phyloP scores from a whole-genome alignment of 2,888 invertebrate species.

The Dolomedes plantarius region DNA sequence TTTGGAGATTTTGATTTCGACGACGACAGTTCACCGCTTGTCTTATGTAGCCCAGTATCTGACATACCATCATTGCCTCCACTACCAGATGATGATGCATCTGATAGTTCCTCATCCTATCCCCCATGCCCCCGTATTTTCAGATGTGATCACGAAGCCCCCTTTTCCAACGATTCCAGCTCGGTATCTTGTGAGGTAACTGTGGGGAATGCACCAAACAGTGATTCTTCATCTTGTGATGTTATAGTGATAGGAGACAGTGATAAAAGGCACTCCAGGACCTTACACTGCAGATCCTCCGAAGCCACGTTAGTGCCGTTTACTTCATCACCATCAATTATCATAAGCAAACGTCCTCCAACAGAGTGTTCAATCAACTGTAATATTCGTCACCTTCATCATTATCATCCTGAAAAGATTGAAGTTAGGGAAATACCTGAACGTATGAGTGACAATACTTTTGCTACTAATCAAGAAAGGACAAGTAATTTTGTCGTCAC shows the following conservation, averaged over 20 bases:
- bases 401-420: slow-evolving; percentile 54
- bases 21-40: slow-evolving; percentile 67
- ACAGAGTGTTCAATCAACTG: slow-evolving; percentile 63
- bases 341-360: slow-evolving; percentile 51
- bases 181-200: slow-evolving; percentile 12
- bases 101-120: slow-evolving; percentile 50
- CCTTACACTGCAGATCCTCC: slow-evolving; percentile 3
- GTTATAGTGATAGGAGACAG: slow-evolving; percentile 42
- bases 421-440: slow-evolving; percentile 29
- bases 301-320: slow-evolving; percentile 28
- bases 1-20: slow-evolving; percentile 73
- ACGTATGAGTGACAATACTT: slow-evolving; percentile 13
- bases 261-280: not conserved
- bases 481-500: slow-evolving; percentile 68
- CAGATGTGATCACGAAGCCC: slow-evolving; percentile 28
- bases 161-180: slow-evolving; percentile 43
- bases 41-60: slow-evolving; percentile 60
- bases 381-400: slow-evolving; percentile 61
- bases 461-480: slow-evolving; percentile 39
- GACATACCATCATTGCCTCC: slow-evolving; percentile 45
- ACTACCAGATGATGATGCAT: slow-evolving; percentile 55
- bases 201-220: slow-evolving; percentile 13
- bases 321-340: slow-evolving; percentile 54
- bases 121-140: slow-evolving; percentile 40
- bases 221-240: slow-evolving; percentile 56